Conservation (phyloP, 1,140 invertebrate species). For the Drosophila sp. region DNA sequence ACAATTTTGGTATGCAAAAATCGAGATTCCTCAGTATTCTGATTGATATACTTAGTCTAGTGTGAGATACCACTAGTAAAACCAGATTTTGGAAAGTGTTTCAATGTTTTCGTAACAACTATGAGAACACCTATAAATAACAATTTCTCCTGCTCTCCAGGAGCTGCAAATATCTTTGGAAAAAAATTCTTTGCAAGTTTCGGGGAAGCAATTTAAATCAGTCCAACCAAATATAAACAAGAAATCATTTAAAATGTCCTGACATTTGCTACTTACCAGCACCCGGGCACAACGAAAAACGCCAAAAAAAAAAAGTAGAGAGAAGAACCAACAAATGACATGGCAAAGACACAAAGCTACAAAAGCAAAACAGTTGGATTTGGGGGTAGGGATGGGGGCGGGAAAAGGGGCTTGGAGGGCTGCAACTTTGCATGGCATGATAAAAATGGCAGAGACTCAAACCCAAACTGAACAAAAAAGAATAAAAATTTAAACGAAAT, state of each 20-base stretch:
- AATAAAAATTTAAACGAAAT: constrained; percentile 43
- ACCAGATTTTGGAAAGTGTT: too few species aligned
- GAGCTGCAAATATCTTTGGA: too few species aligned
- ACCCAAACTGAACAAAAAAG: constrained; percentile 4
- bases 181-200: too few species aligned
- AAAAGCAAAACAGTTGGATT: background rate
- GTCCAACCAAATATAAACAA: constrained; percentile 31
- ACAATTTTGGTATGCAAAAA: too few species aligned
- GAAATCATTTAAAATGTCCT: constrained; percentile 61
- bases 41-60: too few species aligned
- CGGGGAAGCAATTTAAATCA: background rate
- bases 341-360: constrained; percentile 39
- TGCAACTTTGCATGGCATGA: constrained; percentile 60
- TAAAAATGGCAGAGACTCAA: constrained; percentile 55
- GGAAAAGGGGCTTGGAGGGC: constrained; percentile 29
- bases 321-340: constrained; percentile 30
- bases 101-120: too few species aligned
- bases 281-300: constrained; percentile 3
- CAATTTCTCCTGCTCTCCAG: too few species aligned
- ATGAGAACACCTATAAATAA: too few species aligned
- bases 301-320: constrained; percentile 15
- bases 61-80: too few species aligned
- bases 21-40: too few species aligned
- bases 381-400: constrained; percentile 1
- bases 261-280: constrained; percentile 22